These are phyloP conservation scores for Danio albolineatus DNA, from an alignment of 2,797 vertebrate genomes.

Conservation along the genomic window DNA sequence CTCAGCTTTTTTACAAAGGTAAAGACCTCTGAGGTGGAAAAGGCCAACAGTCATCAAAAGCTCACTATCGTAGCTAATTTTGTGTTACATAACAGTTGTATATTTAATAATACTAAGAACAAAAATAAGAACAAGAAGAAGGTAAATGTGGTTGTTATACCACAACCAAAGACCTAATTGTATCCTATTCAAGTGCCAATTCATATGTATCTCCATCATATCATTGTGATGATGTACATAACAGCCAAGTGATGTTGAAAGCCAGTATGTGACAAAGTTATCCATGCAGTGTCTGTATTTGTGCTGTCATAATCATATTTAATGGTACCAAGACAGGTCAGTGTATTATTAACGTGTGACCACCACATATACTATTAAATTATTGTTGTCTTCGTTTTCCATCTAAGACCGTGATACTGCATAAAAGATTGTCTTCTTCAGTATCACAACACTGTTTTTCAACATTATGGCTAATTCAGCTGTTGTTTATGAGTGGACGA, in stretches of 20 bases:
- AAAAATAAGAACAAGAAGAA: too few relatives aligned
- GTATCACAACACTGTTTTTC: constrained; percentile 4
- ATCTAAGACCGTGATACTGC: constrained; percentile 40
- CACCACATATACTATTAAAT: constrained; percentile 34
- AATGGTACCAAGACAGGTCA: constrained; percentile 16
- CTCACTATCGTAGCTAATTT: background rate
- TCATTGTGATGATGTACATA: constrained; percentile 5
- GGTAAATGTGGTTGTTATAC: background rate
- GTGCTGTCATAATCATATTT: constrained; percentile 14
- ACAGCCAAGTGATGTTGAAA: background rate
- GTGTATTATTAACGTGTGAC: background rate
- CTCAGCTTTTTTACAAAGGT: background rate
- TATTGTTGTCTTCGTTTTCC: constrained; percentile 9
- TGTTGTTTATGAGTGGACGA: constrained; percentile 15
- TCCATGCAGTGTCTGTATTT: background rate
- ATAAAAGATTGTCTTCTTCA: constrained; percentile 1
- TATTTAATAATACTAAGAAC: background rate
- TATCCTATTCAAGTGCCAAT: background rate
- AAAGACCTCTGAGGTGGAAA: background rate
- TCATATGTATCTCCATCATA: constrained; percentile 1
- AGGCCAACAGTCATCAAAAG: background rate
- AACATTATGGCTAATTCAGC: constrained; percentile 26
- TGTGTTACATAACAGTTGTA: background rate
- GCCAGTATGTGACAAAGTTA: constrained; percentile 1
- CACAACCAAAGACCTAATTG: background rate